These are phyloP conservation scores for Alaudala cheleensis DNA, from an alignment of 2,113 vertebrate genomes.

Conservation along the genomic window DNA sequence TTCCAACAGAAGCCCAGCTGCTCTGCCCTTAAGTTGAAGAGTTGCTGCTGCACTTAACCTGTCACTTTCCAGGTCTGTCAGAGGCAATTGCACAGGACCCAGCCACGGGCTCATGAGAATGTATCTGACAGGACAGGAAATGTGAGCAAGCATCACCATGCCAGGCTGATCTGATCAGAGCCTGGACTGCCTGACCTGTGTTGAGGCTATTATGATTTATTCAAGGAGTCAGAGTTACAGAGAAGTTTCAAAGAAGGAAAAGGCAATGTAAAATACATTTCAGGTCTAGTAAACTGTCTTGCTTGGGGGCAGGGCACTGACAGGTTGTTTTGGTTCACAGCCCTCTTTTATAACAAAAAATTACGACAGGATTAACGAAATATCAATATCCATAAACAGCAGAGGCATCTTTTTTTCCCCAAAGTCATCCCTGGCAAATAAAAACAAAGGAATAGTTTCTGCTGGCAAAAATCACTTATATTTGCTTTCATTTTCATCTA, in stretches of 20 bases:
- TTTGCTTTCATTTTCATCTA: neutral
- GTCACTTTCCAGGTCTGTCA: neutral
- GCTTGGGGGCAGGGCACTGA: neutral
- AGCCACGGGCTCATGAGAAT: neutral
- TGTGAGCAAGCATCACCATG: neutral
- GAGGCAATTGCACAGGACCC: neutral
- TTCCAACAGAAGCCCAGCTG: neutral
- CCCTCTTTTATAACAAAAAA: neutral
- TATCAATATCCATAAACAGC: neutral
- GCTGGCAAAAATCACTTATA: neutral
- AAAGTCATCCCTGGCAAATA: neutral
- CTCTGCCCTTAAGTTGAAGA: neutral
- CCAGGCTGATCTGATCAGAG: neutral
- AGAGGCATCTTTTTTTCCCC: neutral
- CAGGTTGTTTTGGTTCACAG: neutral
- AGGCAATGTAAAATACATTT: neutral
- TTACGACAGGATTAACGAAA: neutral
- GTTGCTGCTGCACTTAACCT: constrained; percentile 9
- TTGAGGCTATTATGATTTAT: neutral
- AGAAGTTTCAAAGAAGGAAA: neutral
- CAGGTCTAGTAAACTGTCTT: neutral
- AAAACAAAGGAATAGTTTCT: neutral
- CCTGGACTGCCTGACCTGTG: neutral
- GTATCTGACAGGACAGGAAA: neutral
- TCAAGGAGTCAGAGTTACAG: neutral